Base-by-base conservation (phyloP, 2,113 vertebrate species). In the Lathamus discolor region DNA sequence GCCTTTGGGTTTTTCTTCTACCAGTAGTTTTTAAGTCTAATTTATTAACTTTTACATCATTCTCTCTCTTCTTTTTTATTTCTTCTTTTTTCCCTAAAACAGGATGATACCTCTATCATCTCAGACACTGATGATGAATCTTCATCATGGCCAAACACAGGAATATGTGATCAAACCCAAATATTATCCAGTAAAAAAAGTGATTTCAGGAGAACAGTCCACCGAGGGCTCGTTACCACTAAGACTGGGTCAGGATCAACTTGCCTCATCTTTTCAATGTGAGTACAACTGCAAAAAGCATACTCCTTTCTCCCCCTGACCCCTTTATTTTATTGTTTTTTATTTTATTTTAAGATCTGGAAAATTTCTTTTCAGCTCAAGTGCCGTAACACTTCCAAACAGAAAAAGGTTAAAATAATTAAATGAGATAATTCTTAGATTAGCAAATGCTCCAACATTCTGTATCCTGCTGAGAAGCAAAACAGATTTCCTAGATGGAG, bases 121-220 rank as follows among this genome's bases (percentile, higher is more conserved):
- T 44, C 98, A 98, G 93, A 98, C 98, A 43, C 80, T 98, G 91
- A 96, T 98, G 70, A 97, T 99, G 93, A 98, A 98, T 61, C 92
- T 98, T 80, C 99, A 98, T 86, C 98, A 98, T 33, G 98, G 98
- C 63, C 99, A 98, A 97, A 98, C 96, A 82, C 99, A 99, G 92
- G 99, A 99, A 78, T 99, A 99, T 74, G 89, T 98, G 85, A 95
- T 99, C 49, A 99, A 99, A 92, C 99, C 99, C 75, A 99, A 99
- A 92, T 99, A 99, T 96, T 99, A 98, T 91, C 93, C 98, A 83
- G 96, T 98, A 82, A 98, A 98, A 97, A 99, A 99, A 97, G 96
- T 98, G 48, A 96, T 98, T n/a, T 94, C 98, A 1, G 97, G 98
- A 64, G 98, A 98, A 57, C 98, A 98, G 83, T 97, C 98, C 27